Evolutionary conservation across 2,113 vertebrate genomes (phyloP), one percentile per base, ranked within the genome.

Genomic region (Cyprichromis sp.): DNA sequence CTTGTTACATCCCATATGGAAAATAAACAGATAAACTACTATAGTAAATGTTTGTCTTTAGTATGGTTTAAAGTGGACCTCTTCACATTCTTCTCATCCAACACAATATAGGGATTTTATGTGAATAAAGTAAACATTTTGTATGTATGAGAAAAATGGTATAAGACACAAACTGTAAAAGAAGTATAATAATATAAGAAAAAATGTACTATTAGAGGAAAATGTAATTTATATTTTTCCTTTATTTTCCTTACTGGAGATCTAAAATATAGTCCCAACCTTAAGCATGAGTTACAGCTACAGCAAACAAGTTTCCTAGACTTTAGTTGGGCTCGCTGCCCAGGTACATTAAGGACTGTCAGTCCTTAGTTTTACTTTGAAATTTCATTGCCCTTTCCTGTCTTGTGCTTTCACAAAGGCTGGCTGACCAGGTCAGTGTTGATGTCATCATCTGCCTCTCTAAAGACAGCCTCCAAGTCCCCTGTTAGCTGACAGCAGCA

Each of bases 1-100:
- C 85, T 84, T 29, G 2, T 5, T 17, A 7, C 4, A 14, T 17
- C 3, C 16, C 11, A 45, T 11, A 47, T 29, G 14, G 68, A 47
- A 78, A 4, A 19, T 31, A 78, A 50, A 50, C 26, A 50, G 42
- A 29, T 31, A n/a, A 50, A 50, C 26, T 0, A 12, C 42, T 78
- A 50, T 8, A 31, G 40, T 5, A 29, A 76, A 47, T 76, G 3
- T 76, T 29, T 76, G 71, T 29, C 0, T 47, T 47, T 47, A 0
- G 4, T 5, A 3, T 50, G 34, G 61, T 38, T 47, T 17, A 47
- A 50, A 76, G 71, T 8, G 0, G 42, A 11, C 24, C 10, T 11
- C 24, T 76, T 76, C 1, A 5, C 16, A 76, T 31, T 50, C 68
- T 76, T 50, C 4, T 19, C 16, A 31, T 50, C 2, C 21, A 50